Base-by-base conservation (phyloP, 2,113 vertebrate species). In the Pomatorhinus ruficollis region DNA sequence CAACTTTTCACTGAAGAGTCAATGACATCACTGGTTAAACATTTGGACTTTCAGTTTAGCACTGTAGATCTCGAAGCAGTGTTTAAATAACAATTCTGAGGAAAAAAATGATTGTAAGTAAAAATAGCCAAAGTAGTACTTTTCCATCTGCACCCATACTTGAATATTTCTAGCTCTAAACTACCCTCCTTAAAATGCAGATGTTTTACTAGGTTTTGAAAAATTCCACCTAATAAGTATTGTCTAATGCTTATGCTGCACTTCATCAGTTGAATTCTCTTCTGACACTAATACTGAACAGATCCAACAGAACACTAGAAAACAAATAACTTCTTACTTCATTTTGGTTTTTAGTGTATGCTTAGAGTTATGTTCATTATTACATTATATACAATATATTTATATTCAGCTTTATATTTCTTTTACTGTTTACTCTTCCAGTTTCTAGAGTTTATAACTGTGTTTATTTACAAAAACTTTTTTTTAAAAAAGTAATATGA, bases 401-500 rank as follows among this genome's bases (percentile, higher is more conserved):
- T 74, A 45, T 49, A 61, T 28, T 89, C 20, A 74, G 3, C 6
- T 85, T 61, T 53, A 27, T 77, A 44, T 65, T 74, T 69, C 16
- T 64, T 83, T 60, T 75, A 77, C 7, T 17, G 5, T 63, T 84
- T 63, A 15, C 4, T 69, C 19, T 87, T 64, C 24, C 18, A 39
- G 9, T 76, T 68, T 10, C 15, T 83, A 39, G 15, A 69, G 12
- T 72, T 72, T 39, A 44, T 56, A 54, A 47, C 18, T 71, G 40
- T 64, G 18, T 47, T 83, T 39, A 44, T 19, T 57, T 75, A 35
- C 12, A 45, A 53, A 6, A 88, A 25, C 7, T 45, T 45, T 33
- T 53, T 69, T 69, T 2, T 59, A 44, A 45, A 2, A 2, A 7
- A 54, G 2, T 11, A 50, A 40, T 25, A 15, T 13, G 1, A 2